phyloP scores from a whole-genome alignment of 2,888 invertebrate species.

The Operophtera brumata region DNA sequence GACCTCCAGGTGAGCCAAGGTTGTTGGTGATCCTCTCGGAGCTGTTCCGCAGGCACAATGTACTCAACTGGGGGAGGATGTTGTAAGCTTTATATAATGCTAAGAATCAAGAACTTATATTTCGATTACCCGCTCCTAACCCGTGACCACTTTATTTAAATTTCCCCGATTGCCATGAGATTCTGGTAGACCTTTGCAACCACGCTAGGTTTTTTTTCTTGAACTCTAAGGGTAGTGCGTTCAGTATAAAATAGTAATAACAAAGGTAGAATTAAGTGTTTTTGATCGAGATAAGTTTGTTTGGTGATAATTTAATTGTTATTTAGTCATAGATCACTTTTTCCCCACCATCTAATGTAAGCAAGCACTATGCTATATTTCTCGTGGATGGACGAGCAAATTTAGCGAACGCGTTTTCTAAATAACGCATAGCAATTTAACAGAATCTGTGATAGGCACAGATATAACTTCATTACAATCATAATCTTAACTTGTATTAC shows the following conservation, averaged over 20 bases:
- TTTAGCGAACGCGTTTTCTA: slow-evolving; percentile 7
- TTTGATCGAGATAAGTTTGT: slow-evolving; percentile 24
- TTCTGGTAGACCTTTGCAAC: too few relatives aligned
- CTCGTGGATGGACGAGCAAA: slow-evolving; percentile 2
- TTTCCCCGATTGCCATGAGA: too few relatives aligned
- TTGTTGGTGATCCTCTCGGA: too few relatives aligned
- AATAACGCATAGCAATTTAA: slow-evolving; percentile 4
- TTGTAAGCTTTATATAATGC: too few relatives aligned
- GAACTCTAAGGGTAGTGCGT: too few relatives aligned
- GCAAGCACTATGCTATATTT: slow-evolving; percentile 23
- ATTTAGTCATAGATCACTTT: slow-evolving; percentile 46
- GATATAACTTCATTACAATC: slow-evolving; percentile 10
- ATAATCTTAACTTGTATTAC: slow-evolving; percentile 3
- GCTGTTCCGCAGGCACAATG: too few relatives aligned
- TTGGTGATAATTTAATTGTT: slow-evolving; percentile 43
- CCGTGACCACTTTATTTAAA: too few relatives aligned
- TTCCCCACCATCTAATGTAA: slow-evolving; percentile 44
- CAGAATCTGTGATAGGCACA: slow-evolving; percentile 17
- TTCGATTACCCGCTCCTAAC: too few relatives aligned
- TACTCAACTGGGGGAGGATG: too few relatives aligned
- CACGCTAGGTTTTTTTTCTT: too few relatives aligned
- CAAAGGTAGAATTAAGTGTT: slow-evolving; percentile 14
- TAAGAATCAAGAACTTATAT: too few relatives aligned
- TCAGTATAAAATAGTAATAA: slow-evolving; percentile 18
- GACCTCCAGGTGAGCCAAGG: too few relatives aligned